A percentile compares a stretch with the other conserved stretches of the same genome.
These are phyloP conservation scores for Ciconia maguari DNA, from an alignment of 2,113 vertebrate species.

Conservation along the genomic window DNA sequence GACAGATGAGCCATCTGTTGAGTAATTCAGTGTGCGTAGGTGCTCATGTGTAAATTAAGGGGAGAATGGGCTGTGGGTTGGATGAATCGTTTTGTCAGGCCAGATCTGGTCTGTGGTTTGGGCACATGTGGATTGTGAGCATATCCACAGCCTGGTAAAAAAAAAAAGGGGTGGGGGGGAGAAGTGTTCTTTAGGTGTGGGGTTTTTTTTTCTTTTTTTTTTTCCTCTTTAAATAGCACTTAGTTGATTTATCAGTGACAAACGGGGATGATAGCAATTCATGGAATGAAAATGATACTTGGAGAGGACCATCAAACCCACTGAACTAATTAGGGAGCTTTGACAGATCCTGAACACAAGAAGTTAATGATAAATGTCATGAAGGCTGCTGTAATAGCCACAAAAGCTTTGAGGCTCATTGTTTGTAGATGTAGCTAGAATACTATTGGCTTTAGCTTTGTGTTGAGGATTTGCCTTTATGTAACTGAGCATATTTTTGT, in stretches of 20 bases:
- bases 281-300: neutral
- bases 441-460: neutral
- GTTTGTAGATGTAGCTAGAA: neutral
- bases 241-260: neutral
- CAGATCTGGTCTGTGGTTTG: neutral
- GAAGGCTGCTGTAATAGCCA: neutral
- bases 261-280: neutral
- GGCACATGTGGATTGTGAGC: neutral
- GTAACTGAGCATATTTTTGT: neutral
- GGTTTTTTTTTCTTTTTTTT: no score
- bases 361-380: neutral
- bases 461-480: neutral
- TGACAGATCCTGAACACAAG: neutral
- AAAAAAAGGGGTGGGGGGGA: rapidly evolving
- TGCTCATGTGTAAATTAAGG: neutral
- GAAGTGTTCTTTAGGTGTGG: neutral
- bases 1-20: neutral
- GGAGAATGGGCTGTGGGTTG: neutral
- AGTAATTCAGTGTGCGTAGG: neutral
- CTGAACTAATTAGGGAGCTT: neutral
- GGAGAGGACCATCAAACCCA: neutral
- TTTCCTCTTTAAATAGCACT: neutral
- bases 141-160: neutral
- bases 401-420: neutral
- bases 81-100: neutral